These are phyloP conservation scores for Bradypodion pumilum DNA, from an alignment of 2,797 vertebrate species.

Conservation along the genomic window DNA sequence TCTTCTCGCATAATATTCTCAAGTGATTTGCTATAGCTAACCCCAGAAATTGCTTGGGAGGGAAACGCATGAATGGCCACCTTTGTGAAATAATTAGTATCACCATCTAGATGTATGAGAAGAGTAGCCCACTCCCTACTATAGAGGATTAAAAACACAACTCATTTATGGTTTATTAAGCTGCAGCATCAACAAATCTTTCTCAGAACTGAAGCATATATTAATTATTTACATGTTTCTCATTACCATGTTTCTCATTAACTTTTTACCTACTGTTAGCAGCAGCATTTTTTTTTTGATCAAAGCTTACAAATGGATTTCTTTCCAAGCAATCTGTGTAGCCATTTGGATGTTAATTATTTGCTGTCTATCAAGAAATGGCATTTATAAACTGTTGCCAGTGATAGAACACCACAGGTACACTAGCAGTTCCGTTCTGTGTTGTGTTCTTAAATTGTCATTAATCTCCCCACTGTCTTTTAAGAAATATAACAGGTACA, in stretches of 20 bases:
- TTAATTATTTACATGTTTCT: conserved; percentile 68
- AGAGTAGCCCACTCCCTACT: conserved; percentile 41
- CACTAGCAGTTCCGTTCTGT: conserved; percentile 40
- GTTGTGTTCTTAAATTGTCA: conserved; percentile 17
- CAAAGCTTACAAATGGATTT: conserved; percentile 61
- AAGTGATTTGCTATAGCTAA: conserved; percentile 19
- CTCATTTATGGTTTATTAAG: conserved; percentile 51
- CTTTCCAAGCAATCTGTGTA: conserved; percentile 53
- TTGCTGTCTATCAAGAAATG: conserved; percentile 55
- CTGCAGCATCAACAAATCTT: conserved; percentile 48
- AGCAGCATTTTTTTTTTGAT: conserved; percentile 62
- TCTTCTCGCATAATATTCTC: conserved; percentile 4
- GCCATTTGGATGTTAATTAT: conserved; percentile 55
- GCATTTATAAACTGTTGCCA: conserved; percentile 53
- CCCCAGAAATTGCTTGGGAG: conserved; percentile 9
- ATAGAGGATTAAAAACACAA: conserved; percentile 43
- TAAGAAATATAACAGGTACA: background rate
- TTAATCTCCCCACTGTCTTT: background rate
- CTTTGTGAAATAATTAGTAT: conserved; percentile 31
- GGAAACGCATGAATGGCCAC: conserved; percentile 4
- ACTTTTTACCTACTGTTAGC: conserved; percentile 66
- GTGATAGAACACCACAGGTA: conserved; percentile 45
- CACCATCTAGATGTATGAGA: conserved; percentile 30
- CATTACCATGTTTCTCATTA: conserved; percentile 59
- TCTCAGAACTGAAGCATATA: conserved; percentile 51